Conservation (phyloP, 1,140 invertebrate genomes). For the Lordiphosa collinella region DNA sequence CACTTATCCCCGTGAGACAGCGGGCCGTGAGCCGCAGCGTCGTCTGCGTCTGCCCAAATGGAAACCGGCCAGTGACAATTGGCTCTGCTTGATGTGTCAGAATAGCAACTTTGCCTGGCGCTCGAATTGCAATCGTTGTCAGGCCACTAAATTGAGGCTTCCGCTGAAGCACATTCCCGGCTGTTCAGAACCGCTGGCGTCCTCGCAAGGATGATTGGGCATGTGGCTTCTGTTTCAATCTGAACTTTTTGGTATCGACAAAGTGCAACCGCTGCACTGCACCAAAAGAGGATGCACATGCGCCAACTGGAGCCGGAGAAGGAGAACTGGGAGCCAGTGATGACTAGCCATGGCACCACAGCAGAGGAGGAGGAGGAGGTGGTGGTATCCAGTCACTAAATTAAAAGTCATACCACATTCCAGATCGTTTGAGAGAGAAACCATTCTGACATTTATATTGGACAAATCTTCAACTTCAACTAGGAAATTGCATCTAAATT, state of each 20-base stretch:
- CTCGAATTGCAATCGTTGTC: conserved; percentile 47
- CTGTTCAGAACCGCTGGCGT: conserved; percentile 3
- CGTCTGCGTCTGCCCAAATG: conserved; percentile 43
- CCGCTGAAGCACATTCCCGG: background rate
- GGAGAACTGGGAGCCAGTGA: too few relatives aligned
- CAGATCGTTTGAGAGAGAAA: background rate
- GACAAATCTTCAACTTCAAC: background rate
- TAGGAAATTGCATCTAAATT: background rate
- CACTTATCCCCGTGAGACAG: conserved; percentile 40
- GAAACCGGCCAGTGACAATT: conserved; percentile 61
- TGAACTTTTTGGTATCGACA: conserved; percentile 58
- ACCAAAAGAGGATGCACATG: too few relatives aligned
- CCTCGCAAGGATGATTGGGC: conserved; percentile 39
- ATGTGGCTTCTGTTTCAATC: conserved; percentile 43
- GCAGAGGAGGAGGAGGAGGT: too few relatives aligned
- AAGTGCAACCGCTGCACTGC: conserved; percentile 56
- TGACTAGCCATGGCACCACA: too few relatives aligned
- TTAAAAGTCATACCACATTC: background rate
- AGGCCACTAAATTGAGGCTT: conserved; percentile 17
- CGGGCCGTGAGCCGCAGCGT: conserved; percentile 11
- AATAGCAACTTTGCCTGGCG: conserved; percentile 69
- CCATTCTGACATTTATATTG: background rate
- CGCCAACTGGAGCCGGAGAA: too few relatives aligned
- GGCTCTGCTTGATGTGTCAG: conserved; percentile 41
- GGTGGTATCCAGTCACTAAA: background rate